These are phyloP conservation scores for Hyposoter didymator DNA, from an alignment of 2,888 invertebrate genomes.

Conservation along the genomic window DNA sequence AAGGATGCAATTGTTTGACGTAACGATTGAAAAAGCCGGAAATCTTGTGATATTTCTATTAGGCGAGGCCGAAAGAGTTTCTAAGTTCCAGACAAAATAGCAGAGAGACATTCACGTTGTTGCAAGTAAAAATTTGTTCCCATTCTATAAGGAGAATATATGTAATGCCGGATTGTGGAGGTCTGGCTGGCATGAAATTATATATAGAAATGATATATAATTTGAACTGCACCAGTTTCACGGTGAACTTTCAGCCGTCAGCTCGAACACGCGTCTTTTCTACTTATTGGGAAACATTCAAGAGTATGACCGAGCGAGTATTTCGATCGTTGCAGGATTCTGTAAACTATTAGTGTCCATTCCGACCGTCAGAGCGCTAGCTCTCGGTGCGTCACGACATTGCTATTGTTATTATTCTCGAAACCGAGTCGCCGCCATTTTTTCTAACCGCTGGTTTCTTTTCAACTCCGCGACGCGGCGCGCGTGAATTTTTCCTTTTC, in stretches of 20 bases:
- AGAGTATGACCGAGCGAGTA: slow-evolving; percentile 28
- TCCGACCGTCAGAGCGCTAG: not conserved
- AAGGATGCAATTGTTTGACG: not conserved
- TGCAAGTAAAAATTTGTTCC: not conserved
- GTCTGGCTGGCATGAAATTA: not conserved
- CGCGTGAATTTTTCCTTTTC: slow-evolving; percentile 60
- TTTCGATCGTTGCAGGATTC: not conserved
- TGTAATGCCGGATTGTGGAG: not conserved
- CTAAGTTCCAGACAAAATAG: slow-evolving; percentile 2
- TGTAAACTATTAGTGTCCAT: not conserved
- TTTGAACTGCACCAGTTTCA: slow-evolving; percentile 19
- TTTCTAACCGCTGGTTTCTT: slow-evolving; percentile 26
- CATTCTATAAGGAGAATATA: not conserved
- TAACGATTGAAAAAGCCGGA: not conserved
- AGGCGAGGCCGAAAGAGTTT: not conserved
- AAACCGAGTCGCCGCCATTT: slow-evolving; percentile 46
- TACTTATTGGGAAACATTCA: slow-evolving; percentile 17
- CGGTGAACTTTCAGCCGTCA: slow-evolving; percentile 34
- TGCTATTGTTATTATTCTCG: slow-evolving; percentile 33
- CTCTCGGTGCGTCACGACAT: not conserved
- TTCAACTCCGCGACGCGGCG: slow-evolving; percentile 66
- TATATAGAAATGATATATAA: slow-evolving; percentile 15
- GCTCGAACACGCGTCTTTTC: slow-evolving; percentile 51
- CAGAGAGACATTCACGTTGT: not conserved
- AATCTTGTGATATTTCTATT: not conserved